Evolutionary conservation across 92 coral and sea anemone species (phyloP).

Genomic region (Paragorgia papillata): DNA sequence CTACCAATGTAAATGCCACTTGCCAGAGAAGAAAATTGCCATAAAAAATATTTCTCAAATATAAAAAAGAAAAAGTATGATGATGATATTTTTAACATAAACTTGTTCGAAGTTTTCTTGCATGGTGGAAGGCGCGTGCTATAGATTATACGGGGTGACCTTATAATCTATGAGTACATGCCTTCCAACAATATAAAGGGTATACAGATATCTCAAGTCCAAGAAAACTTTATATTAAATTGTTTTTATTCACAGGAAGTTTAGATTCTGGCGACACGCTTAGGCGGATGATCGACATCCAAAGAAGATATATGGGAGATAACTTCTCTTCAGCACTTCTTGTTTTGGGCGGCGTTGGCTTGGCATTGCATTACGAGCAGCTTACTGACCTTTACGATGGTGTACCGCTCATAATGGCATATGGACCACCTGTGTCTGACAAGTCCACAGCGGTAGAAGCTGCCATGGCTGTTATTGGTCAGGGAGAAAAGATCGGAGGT

Average conservation of each 20-base stretch:
- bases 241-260: background rate
- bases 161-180: background rate
- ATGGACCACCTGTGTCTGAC: conserved; percentile 55
- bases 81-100: too few species aligned
- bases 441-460: conserved; percentile 44
- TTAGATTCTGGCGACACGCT: conserved; percentile 4
- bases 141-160: background rate
- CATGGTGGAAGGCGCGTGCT: too few species aligned
- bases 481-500: conserved; percentile 36
- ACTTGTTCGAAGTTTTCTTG: too few species aligned
- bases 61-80: too few species aligned
- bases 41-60: too few species aligned
- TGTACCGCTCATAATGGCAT: conserved; percentile 41
- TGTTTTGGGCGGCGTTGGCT: conserved; percentile 48
- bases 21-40: too few species aligned
- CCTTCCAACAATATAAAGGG: too few species aligned
- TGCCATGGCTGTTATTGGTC: conserved; percentile 33
- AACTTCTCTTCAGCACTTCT: conserved; percentile 50
- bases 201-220: too few species aligned
- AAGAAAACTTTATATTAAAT: background rate
- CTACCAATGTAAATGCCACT: too few species aligned
- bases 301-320: conserved; percentile 30
- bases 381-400: conserved; percentile 34
- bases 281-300: conserved; percentile 12
- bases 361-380: conserved; percentile 50